These are phyloP conservation scores for Lacanobia oleracea DNA, from an alignment of 2,888 invertebrate genomes.

Conservation along the genomic window DNA sequence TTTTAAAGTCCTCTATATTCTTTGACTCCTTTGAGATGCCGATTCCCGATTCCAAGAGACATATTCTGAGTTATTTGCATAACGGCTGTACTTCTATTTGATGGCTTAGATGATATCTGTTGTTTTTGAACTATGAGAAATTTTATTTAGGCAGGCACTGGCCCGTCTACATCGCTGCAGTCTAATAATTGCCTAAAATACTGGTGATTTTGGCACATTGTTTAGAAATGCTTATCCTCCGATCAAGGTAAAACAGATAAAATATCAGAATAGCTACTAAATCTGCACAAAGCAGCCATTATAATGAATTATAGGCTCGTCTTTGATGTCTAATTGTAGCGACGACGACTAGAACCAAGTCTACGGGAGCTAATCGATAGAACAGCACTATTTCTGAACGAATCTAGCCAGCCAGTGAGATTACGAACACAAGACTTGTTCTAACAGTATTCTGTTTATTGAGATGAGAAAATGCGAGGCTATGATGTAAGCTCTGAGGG, in stretches of 20 bases:
- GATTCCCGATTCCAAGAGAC: background rate
- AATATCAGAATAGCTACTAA: conserved; percentile 1
- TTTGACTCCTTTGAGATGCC: background rate
- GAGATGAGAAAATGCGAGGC: conserved; percentile 23
- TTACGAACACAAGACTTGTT: conserved; percentile 11
- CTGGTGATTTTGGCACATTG: background rate
- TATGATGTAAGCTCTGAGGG: background rate
- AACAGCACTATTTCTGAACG: conserved; percentile 39
- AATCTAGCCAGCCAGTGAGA: conserved; percentile 1
- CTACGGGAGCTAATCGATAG: conserved; percentile 32
- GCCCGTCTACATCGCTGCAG: too few relatives aligned
- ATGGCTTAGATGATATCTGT: background rate
- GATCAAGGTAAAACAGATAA: conserved; percentile 18
- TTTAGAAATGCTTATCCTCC: background rate
- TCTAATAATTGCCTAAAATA: background rate
- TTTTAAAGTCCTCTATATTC: conserved; percentile 5
- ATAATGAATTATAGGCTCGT: conserved; percentile 27
- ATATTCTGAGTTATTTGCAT: background rate
- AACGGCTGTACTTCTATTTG: conserved; percentile 4
- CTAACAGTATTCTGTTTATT: conserved; percentile 16
- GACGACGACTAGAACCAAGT: conserved; percentile 3
- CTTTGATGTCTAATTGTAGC: conserved; percentile 44
- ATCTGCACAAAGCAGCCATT: conserved; percentile 26
- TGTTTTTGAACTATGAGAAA: background rate
- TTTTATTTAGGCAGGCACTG: too few relatives aligned